Conservation (phyloP, 2,888 invertebrate genomes). For the Drosophila fungiperda region DNA sequence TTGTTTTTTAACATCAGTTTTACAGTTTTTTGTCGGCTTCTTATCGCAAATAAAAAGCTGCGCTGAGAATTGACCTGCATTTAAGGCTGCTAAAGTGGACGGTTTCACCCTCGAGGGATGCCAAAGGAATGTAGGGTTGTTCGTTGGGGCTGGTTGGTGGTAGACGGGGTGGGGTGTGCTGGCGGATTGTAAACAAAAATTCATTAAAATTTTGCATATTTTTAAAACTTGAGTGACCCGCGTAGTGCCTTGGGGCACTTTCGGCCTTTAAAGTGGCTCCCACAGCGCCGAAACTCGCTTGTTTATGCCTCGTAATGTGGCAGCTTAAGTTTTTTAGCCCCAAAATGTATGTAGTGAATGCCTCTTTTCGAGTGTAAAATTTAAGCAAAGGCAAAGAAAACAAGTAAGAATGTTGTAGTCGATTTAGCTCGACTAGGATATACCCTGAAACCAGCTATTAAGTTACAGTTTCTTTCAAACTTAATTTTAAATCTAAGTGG, state of each 20-base stretch:
- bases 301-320: constrained; percentile 78
- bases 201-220: constrained; percentile 81
- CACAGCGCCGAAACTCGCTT: constrained; percentile 43
- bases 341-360: constrained; percentile 55
- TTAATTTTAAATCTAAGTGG: not conserved
- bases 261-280: constrained; percentile 43
- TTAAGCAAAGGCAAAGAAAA: constrained; percentile 51
- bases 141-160: not conserved
- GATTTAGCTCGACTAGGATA: not conserved
- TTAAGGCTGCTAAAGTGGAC: constrained; percentile 71
- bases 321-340: constrained; percentile 69
- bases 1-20: constrained; percentile 56
- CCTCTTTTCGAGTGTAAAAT: constrained; percentile 70
- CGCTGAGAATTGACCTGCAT: constrained; percentile 63
- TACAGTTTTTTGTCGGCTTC: constrained; percentile 33
- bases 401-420: not conserved
- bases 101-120: constrained; percentile 30
- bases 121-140: constrained; percentile 29
- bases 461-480: not conserved
- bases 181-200: constrained; percentile 63
- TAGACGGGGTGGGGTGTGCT: constrained; percentile 5
- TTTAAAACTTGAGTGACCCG: constrained; percentile 78
- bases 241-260: constrained; percentile 64
- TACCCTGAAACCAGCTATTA: not conserved
- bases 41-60: constrained; percentile 56